Evolutionary conservation across 2,888 invertebrate species (phyloP).

Genomic region (Carcina quercana): DNA sequence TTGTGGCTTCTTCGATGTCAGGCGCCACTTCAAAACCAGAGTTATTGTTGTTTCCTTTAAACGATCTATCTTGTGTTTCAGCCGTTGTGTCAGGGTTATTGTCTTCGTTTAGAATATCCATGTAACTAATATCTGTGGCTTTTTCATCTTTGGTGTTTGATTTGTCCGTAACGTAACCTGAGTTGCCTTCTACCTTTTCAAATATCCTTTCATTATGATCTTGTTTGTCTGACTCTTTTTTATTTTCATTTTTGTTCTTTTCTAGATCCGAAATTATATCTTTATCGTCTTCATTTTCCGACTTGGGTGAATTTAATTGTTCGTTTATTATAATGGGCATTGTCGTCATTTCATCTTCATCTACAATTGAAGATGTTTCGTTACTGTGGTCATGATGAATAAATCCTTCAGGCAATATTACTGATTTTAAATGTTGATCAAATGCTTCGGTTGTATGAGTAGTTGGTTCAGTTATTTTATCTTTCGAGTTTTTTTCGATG

Average conservation of each 20-base stretch:
- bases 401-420: conserved; percentile 5
- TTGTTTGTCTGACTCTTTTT: no score
- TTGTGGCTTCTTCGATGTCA: not conserved
- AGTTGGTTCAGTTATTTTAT: conserved; percentile 17
- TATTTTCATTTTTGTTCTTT: no score
- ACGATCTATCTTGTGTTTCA: conserved; percentile 40
- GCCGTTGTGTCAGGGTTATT: conserved; percentile 18
- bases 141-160: conserved; percentile 12
- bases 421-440: not conserved
- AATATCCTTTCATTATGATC: no score
- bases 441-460: conserved; percentile 17
- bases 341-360: conserved; percentile 49
- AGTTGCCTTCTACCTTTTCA: no score
- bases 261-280: conserved; percentile 4
- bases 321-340: conserved; percentile 25
- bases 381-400: not conserved
- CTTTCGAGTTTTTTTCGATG: conserved; percentile 8
- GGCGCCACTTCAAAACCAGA: conserved; percentile 28
- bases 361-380: no score
- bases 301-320: no score
- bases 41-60: conserved; percentile 33
- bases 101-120: conserved; percentile 20
- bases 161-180: no score
- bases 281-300: conserved; percentile 17
- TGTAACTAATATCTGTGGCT: conserved; percentile 9